These are phyloP conservation scores for Lepidostoma basale DNA, from an alignment of 1,140 invertebrate genomes.

Conservation along the genomic window DNA sequence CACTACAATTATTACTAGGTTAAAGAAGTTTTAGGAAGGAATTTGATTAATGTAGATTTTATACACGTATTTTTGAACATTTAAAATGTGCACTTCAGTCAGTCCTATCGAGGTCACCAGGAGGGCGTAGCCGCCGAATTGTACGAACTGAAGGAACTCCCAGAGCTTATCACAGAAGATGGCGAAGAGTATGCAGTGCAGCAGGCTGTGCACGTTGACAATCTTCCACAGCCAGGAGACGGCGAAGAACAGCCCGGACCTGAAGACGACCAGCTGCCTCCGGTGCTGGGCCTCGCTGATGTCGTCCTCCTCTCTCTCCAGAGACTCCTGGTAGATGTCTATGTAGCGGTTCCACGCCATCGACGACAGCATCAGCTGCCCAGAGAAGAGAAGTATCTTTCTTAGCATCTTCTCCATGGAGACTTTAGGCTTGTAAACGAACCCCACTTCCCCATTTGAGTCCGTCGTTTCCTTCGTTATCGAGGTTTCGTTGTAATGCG, in stretches of 20 bases:
- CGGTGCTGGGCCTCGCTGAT: slow-evolving; percentile 51
- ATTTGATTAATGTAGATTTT: slow-evolving; percentile 47
- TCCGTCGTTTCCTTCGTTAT: slow-evolving; percentile 57
- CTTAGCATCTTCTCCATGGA: slow-evolving; percentile 66
- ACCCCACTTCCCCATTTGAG: slow-evolving; percentile 59
- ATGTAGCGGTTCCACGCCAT: slow-evolving; percentile 83
- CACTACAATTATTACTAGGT: too few relatives aligned
- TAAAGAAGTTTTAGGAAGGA: slow-evolving; percentile 36
- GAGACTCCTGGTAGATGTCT: slow-evolving; percentile 73
- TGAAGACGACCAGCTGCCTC: slow-evolving; percentile 64
- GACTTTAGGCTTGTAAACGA: slow-evolving; percentile 69
- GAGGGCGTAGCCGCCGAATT: slow-evolving; percentile 67
- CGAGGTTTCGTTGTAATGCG: slow-evolving; percentile 58
- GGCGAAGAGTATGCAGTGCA: slow-evolving; percentile 76
- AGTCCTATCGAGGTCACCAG: slow-evolving; percentile 64
- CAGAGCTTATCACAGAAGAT: slow-evolving; percentile 82
- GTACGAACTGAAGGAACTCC: slow-evolving; percentile 70
- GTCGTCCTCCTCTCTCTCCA: slow-evolving; percentile 67
- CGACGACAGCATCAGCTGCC: slow-evolving; percentile 74
- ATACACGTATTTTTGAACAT: slow-evolving; percentile 62
- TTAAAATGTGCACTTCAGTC: slow-evolving; percentile 65
- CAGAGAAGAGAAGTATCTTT: slow-evolving; percentile 69
- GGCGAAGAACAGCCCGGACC: slow-evolving; percentile 72
- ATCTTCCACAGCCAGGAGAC: slow-evolving; percentile 79
- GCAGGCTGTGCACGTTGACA: slow-evolving; percentile 78